These are phyloP conservation scores for Probosciger aterrimus DNA, from an alignment of 2,113 vertebrate species.

Conservation along the genomic window DNA sequence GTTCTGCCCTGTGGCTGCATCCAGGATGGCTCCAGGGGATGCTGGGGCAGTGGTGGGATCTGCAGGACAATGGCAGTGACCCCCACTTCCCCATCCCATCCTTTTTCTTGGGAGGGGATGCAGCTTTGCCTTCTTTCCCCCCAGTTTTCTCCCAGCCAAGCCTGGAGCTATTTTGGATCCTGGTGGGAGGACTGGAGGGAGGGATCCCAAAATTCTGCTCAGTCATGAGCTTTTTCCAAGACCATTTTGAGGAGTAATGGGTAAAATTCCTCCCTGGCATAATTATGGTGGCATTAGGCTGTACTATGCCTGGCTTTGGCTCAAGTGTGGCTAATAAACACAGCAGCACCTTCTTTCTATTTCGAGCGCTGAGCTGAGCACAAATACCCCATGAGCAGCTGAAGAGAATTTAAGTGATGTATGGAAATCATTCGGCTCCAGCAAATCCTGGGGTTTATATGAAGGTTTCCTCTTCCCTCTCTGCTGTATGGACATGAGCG, in stretches of 20 bases:
- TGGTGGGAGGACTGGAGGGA: background rate
- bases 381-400: background rate
- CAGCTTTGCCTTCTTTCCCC: background rate
- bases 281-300: background rate
- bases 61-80: background rate
- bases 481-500: rapidly evolving
- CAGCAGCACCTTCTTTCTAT: background rate
- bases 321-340: background rate
- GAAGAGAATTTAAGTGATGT: background rate
- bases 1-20: background rate
- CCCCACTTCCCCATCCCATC: background rate
- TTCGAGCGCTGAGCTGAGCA: background rate
- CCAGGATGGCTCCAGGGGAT: background rate
- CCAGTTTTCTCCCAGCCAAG: background rate
- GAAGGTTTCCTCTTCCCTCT: background rate
- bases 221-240: background rate
- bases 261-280: background rate
- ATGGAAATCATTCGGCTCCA: background rate
- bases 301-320: background rate
- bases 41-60: background rate
- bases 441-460: background rate
- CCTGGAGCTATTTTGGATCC: background rate
- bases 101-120: background rate
- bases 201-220: background rate
- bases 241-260: background rate